Conservation (phyloP, 1,140 invertebrate species). For the Drosophila kohkoa region DNA sequence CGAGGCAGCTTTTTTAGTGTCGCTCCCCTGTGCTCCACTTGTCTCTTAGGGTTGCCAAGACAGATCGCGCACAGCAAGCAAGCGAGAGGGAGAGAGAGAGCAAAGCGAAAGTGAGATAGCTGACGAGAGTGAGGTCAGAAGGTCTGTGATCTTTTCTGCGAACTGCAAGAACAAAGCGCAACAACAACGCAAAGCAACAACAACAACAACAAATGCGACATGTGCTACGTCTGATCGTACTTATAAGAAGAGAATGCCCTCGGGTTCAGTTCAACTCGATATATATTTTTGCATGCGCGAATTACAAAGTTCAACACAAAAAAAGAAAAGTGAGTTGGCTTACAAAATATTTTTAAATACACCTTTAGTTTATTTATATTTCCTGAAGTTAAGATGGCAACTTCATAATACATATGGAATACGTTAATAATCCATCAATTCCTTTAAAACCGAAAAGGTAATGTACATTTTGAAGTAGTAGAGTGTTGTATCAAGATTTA, state of each 20-base stretch:
- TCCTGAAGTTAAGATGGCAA: too few relatives aligned
- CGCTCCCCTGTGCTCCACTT: background rate
- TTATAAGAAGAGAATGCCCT: constrained; percentile 8
- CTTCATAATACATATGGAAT: too few relatives aligned
- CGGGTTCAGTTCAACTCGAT: constrained; percentile 9
- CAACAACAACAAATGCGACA: constrained; percentile 39
- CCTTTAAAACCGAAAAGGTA: too few relatives aligned
- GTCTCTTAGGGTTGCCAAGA: constrained; percentile 31
- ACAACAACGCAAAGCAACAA: constrained; percentile 33
- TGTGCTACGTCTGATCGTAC: constrained; percentile 18
- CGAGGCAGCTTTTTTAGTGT: constrained; percentile 50
- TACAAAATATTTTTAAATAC: too few relatives aligned
- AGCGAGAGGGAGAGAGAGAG: constrained; percentile 18
- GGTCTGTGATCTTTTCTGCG: constrained; percentile 77
- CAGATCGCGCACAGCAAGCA: constrained; percentile 31
- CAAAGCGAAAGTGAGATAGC: constrained; percentile 5
- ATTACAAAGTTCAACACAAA: background rate
- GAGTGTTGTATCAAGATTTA: too few relatives aligned
- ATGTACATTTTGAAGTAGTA: too few relatives aligned
- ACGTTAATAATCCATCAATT: too few relatives aligned
- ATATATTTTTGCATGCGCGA: background rate
- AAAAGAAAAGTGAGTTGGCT: too few relatives aligned
- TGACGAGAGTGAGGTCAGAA: constrained; percentile 71
- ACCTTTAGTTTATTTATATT: background rate
- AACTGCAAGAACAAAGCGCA: constrained; percentile 65